phyloP scores from a whole-genome alignment of 2,888 invertebrate species.

The Lutraria lutraria region DNA sequence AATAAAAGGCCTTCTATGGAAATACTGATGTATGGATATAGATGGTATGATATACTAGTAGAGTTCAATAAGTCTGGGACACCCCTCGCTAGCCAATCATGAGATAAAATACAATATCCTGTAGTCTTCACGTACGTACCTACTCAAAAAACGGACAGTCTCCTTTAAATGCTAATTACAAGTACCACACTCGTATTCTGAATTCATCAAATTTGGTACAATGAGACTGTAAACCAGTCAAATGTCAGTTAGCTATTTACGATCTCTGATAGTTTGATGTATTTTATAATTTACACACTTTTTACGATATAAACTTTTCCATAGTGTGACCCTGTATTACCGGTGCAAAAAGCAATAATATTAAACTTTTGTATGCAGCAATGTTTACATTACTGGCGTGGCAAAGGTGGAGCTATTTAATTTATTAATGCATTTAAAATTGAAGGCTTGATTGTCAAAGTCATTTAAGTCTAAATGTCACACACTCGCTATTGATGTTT shows the following conservation, averaged over 20 bases:
- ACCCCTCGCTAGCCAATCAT: no score
- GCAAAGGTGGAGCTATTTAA: not conserved
- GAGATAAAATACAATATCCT: no score
- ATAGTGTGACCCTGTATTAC: not conserved
- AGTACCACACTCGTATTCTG: not conserved
- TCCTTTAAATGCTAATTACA: conserved; percentile 1
- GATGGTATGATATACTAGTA: no score
- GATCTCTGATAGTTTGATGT: not conserved
- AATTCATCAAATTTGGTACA: conserved; percentile 6
- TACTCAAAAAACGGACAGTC: not conserved
- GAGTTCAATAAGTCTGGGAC: no score
- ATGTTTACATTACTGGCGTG: not conserved
- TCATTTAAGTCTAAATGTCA: not conserved
- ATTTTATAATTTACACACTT: conserved; percentile 31
- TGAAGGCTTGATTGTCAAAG: not conserved
- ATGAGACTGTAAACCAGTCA: conserved; percentile 38
- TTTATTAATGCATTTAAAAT: not conserved
- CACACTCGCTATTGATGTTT: not conserved
- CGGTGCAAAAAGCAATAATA: not conserved
- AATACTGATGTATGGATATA: no score
- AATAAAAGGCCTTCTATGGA: no score
- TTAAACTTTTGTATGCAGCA: not conserved
- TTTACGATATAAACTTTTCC: conserved; percentile 4
- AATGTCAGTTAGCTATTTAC: conserved; percentile 21
- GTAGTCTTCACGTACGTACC: no score